Conservation (phyloP, 2,113 vertebrate genomes). For the Mionectes macconnelli region DNA sequence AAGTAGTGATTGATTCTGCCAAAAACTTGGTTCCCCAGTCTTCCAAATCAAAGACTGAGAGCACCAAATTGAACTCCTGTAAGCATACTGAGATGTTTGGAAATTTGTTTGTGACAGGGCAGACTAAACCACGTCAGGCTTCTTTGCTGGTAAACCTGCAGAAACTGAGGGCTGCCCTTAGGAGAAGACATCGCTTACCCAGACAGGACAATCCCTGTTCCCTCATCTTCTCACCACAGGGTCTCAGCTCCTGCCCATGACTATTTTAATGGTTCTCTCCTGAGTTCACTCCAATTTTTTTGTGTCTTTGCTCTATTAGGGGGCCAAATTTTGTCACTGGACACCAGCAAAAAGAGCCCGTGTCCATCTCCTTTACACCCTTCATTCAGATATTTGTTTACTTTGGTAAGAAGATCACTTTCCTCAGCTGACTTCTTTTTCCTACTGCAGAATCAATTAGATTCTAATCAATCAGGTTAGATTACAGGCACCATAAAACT, state of each 20-base stretch:
- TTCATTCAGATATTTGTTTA: background rate
- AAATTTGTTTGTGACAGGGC: background rate
- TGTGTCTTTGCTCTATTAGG: background rate
- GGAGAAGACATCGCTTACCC: background rate
- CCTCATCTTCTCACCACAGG: background rate
- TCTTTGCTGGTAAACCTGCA: background rate
- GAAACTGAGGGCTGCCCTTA: background rate
- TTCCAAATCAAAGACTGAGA: background rate
- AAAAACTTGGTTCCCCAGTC: background rate
- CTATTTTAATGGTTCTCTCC: too few relatives aligned
- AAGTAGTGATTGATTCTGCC: background rate
- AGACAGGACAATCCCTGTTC: background rate
- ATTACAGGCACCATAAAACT: background rate
- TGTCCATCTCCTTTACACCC: background rate
- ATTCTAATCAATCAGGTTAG: background rate
- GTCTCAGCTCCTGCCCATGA: background rate
- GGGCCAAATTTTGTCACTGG: background rate
- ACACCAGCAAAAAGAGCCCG: background rate
- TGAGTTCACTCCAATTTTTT: background rate
- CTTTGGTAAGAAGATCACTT: background rate
- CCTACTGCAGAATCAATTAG: background rate
- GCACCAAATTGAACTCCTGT: background rate
- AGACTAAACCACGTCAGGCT: background rate
- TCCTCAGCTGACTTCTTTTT: background rate
- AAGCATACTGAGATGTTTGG: background rate